These are phyloP conservation scores for Pseudococcus longispinus DNA, from an alignment of 2,888 invertebrate genomes.

Conservation along the genomic window DNA sequence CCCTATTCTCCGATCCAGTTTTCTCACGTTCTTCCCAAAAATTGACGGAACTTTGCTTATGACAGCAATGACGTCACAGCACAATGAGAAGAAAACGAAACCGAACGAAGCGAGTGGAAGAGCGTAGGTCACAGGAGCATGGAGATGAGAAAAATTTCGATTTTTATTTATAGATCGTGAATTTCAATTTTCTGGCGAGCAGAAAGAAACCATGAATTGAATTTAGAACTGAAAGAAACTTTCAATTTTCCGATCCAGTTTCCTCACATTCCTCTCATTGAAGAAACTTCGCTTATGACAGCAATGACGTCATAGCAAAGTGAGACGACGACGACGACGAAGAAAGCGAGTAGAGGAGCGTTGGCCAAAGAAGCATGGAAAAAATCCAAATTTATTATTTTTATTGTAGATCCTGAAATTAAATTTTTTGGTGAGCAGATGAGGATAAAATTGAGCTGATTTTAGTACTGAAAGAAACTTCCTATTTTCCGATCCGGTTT, in stretches of 20 bases:
- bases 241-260: background rate
- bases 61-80: background rate
- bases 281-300: background rate
- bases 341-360: background rate
- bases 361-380: background rate
- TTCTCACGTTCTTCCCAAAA: no score
- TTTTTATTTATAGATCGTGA: background rate
- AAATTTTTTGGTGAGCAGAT: background rate
- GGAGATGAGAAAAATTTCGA: background rate
- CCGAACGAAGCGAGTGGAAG: background rate
- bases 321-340: background rate
- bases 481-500: background rate
- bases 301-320: background rate
- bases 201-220: background rate
- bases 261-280: background rate
- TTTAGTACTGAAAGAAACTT: background rate
- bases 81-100: background rate
- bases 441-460: background rate
- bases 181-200: background rate
- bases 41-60: no score
- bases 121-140: background rate
- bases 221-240: background rate
- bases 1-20: background rate
- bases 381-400: no score
- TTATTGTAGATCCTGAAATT: background rate